Percentiles rank a stretch among this genome's conserved stretches.
Conservation (phyloP, 1,140 invertebrate genomes). For the Euschistus heros region DNA sequence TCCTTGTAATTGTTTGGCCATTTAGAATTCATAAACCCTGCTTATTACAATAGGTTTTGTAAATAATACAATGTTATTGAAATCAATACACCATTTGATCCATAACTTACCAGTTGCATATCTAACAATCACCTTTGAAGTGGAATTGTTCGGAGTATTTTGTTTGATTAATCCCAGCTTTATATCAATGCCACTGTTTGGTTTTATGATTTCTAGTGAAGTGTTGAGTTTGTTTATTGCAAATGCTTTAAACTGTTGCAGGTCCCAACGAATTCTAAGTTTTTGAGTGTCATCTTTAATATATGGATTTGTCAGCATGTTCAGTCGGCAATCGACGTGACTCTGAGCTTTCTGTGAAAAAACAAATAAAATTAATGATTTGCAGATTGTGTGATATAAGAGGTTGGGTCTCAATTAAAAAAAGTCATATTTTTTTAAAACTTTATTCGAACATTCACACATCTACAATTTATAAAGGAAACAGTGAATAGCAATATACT, state of each 20-base stretch:
- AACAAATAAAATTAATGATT: not conserved
- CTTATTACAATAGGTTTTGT: no score
- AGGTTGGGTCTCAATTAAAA: no score
- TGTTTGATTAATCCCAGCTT: slow-evolving; percentile 37
- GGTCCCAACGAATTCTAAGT: slow-evolving; percentile 41
- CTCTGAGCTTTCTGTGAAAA: slow-evolving; percentile 39
- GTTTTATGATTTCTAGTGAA: slow-evolving; percentile 38
- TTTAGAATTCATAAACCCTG: no score
- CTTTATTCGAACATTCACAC: no score
- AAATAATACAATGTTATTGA: no score
- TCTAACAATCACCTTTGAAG: slow-evolving; percentile 35
- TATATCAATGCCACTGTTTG: slow-evolving; percentile 39
- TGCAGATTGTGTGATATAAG: no score
- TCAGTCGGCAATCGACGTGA: slow-evolving; percentile 42
- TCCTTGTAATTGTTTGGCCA: no score
- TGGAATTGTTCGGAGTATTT: slow-evolving; percentile 32
- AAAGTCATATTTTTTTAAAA: no score
- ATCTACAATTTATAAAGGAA: no score
- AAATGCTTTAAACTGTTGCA: slow-evolving; percentile 43
- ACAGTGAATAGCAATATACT: no score
- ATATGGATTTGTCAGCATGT: slow-evolving; percentile 39
- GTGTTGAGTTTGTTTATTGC: slow-evolving; percentile 36
- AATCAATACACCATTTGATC: no score
- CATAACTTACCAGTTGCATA: slow-evolving; percentile 37
- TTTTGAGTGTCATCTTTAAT: slow-evolving; percentile 42